phyloP scores from a whole-genome alignment of 2,797 vertebrate species.

The Manis javanica region DNA sequence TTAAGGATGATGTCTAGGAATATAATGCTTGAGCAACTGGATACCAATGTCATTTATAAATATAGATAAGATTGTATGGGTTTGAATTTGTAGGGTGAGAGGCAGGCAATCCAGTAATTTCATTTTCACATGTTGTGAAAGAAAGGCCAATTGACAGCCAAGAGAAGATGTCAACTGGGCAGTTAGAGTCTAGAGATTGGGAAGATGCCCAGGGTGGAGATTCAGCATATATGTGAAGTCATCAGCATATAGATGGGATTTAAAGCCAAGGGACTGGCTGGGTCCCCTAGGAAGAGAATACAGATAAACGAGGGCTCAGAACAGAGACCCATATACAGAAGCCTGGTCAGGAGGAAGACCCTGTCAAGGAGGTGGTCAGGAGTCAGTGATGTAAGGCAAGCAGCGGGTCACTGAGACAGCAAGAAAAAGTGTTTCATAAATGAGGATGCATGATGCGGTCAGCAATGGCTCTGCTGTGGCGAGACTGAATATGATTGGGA shows the following conservation, averaged over 20 bases:
- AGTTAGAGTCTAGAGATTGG: not conserved
- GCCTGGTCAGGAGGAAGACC: not conserved
- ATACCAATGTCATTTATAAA: not conserved
- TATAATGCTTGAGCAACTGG: not conserved
- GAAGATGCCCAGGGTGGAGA: not conserved
- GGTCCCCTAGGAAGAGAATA: not conserved
- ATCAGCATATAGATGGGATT: not conserved
- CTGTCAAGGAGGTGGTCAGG: not conserved
- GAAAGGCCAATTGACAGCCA: not conserved
- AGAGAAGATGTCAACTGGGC: not conserved
- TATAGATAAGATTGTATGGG: not conserved
- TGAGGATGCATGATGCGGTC: no score
- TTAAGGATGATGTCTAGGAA: not conserved
- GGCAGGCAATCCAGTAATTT: conserved; percentile 13
- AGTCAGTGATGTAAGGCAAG: not conserved
- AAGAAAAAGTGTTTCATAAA: not conserved
- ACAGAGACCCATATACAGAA: not conserved
- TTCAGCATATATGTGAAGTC: not conserved
- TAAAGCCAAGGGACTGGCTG: not conserved
- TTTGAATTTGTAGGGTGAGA: not conserved
- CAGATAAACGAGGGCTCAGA: not conserved
- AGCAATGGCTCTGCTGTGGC: not conserved
- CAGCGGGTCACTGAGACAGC: not conserved
- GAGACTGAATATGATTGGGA: not conserved
- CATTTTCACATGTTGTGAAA: not conserved